A percentile compares a stretch with the other conserved stretches of the same genome.
Evolutionary conservation across 2,797 vertebrate genomes (phyloP).

Genomic region (Oryzias dopingdopingensis): DNA sequence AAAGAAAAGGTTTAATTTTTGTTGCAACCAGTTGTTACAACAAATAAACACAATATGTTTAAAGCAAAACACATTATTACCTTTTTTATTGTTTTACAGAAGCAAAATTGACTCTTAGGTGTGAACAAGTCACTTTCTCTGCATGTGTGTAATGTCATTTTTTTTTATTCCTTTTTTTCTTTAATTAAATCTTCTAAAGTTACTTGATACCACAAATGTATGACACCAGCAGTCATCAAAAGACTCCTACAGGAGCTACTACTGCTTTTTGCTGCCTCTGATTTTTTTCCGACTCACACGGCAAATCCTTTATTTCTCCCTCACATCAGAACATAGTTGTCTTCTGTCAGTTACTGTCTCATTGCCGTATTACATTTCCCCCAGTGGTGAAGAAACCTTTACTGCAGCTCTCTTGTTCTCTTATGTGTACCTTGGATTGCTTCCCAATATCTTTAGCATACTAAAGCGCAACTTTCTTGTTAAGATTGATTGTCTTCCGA

Average conservation of each 20-base stretch:
- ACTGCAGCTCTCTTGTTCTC: conserved; percentile 53
- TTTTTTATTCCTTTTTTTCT: too few species aligned
- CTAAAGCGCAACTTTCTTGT: conserved; percentile 64
- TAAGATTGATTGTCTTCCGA: conserved; percentile 71
- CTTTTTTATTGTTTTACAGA: too few species aligned
- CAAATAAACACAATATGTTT: too few species aligned
- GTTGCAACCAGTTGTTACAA: too few species aligned
- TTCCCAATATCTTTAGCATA: conserved; percentile 68
- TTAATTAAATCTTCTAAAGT: too few species aligned
- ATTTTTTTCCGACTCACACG: conserved; percentile 26
- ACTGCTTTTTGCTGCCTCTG: conserved; percentile 22
- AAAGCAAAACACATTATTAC: too few species aligned
- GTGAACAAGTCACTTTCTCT: too few species aligned
- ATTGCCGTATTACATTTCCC: conserved; percentile 69
- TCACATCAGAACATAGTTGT: conserved; percentile 61
- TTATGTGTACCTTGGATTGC: conserved; percentile 69
- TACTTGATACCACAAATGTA: too few species aligned
- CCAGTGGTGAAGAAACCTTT: conserved; percentile 39
- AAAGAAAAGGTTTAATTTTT: too few species aligned
- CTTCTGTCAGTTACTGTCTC: conserved; percentile 65
- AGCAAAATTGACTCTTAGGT: too few species aligned
- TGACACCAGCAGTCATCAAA: conserved; percentile 8
- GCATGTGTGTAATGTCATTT: too few species aligned
- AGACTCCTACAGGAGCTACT: conserved; percentile 33
- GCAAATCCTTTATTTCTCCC: conserved; percentile 46